Evolutionary conservation across 2,797 vertebrate species (phyloP).

Genomic region (Tapera naevia): DNA sequence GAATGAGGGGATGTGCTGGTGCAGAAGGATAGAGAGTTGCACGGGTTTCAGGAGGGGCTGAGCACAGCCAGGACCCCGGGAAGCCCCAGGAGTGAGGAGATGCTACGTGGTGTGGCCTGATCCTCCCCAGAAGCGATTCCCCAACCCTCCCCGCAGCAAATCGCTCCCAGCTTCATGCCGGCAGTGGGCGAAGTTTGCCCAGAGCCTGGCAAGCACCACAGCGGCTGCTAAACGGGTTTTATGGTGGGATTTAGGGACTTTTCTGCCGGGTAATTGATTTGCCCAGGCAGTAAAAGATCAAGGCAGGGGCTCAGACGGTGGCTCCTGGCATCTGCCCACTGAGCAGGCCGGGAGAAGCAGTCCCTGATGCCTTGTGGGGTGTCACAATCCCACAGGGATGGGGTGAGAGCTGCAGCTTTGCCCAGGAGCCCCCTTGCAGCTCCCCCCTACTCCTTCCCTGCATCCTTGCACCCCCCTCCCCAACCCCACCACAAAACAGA

Average conservation of each 20-base stretch:
- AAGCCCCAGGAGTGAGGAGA: not conserved
- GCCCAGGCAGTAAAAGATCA: slow-evolving; percentile 70
- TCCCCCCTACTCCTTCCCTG: not conserved
- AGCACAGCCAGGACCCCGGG: not conserved
- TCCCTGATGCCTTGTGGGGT: not conserved
- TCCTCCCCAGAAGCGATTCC: not conserved
- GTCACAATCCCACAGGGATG: rapidly evolving
- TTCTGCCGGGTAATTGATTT: slow-evolving; percentile 68
- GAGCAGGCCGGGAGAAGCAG: rapidly evolving
- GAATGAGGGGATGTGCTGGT: not conserved
- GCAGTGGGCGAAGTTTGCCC: not conserved
- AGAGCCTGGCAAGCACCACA: not conserved
- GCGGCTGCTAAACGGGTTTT: slow-evolving; percentile 59
- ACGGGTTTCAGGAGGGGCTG: not conserved
- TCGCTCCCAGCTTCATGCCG: rapidly evolving
- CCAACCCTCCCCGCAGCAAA: not conserved
- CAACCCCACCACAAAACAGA: slow-evolving; percentile 68
- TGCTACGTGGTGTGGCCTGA: rapidly evolving
- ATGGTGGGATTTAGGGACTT: slow-evolving; percentile 70
- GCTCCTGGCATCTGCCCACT: slow-evolving; percentile 26
- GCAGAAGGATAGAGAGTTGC: not conserved
- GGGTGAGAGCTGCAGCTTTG: rapidly evolving
- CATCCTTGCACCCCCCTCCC: slow-evolving; percentile 46
- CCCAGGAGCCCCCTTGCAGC: slow-evolving; percentile 41
- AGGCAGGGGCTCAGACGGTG: slow-evolving; percentile 35